Conservation (phyloP, 2,888 invertebrate genomes). For the Monopis laevigella region DNA sequence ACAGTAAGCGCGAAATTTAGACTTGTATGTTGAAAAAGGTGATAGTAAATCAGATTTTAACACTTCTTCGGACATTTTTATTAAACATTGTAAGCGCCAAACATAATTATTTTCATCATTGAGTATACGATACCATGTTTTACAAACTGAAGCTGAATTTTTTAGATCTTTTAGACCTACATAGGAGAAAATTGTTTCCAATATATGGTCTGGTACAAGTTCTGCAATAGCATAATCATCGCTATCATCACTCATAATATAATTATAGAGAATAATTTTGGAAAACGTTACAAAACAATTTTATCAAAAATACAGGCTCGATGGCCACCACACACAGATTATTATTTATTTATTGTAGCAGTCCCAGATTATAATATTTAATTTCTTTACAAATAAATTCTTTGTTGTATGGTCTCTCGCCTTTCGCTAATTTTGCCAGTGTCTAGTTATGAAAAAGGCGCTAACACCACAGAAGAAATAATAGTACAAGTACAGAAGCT, state of each 20-base stretch:
- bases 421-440: no score
- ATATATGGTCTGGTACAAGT: slow-evolving; percentile 79
- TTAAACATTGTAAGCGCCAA: slow-evolving; percentile 90
- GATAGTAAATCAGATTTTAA: slow-evolving; percentile 91
- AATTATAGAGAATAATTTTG: no score
- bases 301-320: no score
- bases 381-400: no score
- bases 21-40: slow-evolving; percentile 89
- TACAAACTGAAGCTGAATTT: slow-evolving; percentile 92
- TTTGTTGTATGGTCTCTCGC: no score
- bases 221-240: slow-evolving; percentile 69
- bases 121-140: slow-evolving; percentile 90
- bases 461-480: no score
- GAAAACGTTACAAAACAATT: no score
- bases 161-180: slow-evolving; percentile 85
- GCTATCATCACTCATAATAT: slow-evolving; percentile 22
- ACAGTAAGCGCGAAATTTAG: slow-evolving; percentile 91
- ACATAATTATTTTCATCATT: slow-evolving; percentile 95
- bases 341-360: no score
- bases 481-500: no score
- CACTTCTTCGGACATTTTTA: slow-evolving; percentile 84
- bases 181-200: slow-evolving; percentile 93
- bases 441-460: no score
- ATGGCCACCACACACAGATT: no score
- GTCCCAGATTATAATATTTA: no score